Evolutionary conservation across 2,113 vertebrate genomes (phyloP).

Genomic region (Phyllopteryx taeniolatus): DNA sequence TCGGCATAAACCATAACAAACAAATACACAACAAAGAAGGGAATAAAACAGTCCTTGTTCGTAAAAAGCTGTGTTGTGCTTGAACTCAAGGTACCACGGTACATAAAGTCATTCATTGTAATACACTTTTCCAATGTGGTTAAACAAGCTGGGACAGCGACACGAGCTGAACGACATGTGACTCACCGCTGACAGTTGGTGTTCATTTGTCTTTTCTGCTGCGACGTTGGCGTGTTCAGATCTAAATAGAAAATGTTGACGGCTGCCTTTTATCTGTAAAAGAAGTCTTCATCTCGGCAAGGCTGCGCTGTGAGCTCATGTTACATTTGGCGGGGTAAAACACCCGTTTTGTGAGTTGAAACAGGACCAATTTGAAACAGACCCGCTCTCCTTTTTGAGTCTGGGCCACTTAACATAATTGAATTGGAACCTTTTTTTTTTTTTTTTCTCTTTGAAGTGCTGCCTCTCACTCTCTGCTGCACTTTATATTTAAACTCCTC

Average conservation of each 20-base stretch:
- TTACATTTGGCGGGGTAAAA: constrained; percentile 52
- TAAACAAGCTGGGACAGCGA: background rate
- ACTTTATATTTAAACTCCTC: constrained; percentile 34
- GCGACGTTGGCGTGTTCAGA: constrained; percentile 40
- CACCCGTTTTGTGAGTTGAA: constrained; percentile 57
- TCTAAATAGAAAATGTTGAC: constrained; percentile 39
- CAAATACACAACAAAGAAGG: background rate
- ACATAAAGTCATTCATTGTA: background rate
- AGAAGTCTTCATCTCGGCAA: constrained; percentile 41
- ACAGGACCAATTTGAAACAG: constrained; percentile 57
- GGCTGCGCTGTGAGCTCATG: constrained; percentile 29
- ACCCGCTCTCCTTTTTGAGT: constrained; percentile 50
- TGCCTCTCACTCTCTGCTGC: constrained; percentile 19
- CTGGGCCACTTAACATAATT: constrained; percentile 65
- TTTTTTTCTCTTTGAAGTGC: constrained; percentile 30
- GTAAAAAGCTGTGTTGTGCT: background rate
- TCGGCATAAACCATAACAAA: background rate
- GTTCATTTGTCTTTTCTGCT: constrained; percentile 48
- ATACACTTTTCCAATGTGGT: background rate
- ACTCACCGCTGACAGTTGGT: constrained; percentile 35
- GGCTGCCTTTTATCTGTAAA: constrained; percentile 40
- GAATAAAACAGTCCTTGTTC: background rate
- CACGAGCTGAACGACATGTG: constrained; percentile 37
- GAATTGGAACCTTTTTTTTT: constrained; percentile 56
- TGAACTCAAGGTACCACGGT: background rate